Conservation (phyloP, 2,888 invertebrate species). For the Drosophila setosimentum region DNA sequence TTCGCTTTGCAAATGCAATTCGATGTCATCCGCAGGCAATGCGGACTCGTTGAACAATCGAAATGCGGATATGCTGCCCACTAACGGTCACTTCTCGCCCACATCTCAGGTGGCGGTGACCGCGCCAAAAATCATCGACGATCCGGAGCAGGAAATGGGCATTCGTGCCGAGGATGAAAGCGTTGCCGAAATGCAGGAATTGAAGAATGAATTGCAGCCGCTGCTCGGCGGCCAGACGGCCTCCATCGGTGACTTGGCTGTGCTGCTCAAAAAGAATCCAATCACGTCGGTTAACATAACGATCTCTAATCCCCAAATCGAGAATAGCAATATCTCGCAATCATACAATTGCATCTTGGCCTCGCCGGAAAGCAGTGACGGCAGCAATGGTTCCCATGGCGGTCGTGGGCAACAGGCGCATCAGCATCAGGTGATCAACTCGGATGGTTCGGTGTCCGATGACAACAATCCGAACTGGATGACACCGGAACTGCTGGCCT, state of each 20-base stretch:
- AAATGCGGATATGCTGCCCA: conserved; percentile 87
- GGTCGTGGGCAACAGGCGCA: conserved; percentile 12
- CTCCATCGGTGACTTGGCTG: conserved; percentile 82
- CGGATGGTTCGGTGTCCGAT: conserved; percentile 89
- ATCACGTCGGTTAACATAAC: conserved; percentile 89
- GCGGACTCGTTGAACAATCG: conserved; percentile 78
- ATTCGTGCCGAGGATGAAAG: conserved; percentile 67
- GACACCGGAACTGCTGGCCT: conserved; percentile 92
- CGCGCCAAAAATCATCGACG: conserved; percentile 61
- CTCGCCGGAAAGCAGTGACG: conserved; percentile 80
- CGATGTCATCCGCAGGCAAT: conserved; percentile 38
- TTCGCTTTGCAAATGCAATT: conserved; percentile 93
- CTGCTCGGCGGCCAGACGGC: conserved; percentile 83
- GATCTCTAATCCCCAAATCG: conserved; percentile 90
- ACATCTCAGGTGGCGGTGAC: conserved; percentile 54
- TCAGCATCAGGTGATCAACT: conserved; percentile 57
- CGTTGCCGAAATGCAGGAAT: conserved; percentile 83
- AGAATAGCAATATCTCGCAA: conserved; percentile 89
- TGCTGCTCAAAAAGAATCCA: conserved; percentile 86
- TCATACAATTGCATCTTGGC: conserved; percentile 82
- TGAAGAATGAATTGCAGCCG: conserved; percentile 85
- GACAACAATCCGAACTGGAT: conserved; percentile 92
- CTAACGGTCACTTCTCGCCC: conserved; percentile 49
- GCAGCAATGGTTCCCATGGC: background rate
- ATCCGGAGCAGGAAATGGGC: conserved; percentile 39